Evolutionary conservation across 2,113 vertebrate species (phyloP).

Genomic region (Gambusia holbrooki): DNA sequence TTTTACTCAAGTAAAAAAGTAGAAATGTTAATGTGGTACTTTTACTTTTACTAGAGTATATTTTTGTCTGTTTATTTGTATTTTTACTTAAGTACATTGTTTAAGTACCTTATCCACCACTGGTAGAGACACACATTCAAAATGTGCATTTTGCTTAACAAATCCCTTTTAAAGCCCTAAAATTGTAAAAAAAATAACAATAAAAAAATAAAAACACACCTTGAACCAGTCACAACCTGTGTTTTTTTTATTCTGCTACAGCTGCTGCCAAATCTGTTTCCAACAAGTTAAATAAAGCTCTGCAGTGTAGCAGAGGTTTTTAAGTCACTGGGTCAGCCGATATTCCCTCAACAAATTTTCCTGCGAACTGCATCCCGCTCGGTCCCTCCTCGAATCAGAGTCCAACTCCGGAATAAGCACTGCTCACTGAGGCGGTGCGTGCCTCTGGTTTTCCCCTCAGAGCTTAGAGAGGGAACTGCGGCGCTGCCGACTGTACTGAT

Average conservation of each 20-base stretch:
- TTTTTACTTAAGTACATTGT: too few species aligned
- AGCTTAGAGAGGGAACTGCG: conserved; percentile 25
- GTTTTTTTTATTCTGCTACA: not conserved
- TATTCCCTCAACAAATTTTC: conserved; percentile 24
- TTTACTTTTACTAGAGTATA: too few species aligned
- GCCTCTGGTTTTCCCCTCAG: conserved; percentile 20
- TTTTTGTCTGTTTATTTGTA: too few species aligned
- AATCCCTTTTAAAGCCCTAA: not conserved
- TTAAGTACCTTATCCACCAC: too few species aligned
- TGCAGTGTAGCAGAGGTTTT: conserved; percentile 24
- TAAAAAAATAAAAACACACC: too few species aligned
- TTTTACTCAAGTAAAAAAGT: too few species aligned
- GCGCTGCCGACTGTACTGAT: conserved; percentile 29
- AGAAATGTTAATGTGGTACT: too few species aligned
- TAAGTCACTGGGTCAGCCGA: conserved; percentile 37
- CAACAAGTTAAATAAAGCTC: not conserved
- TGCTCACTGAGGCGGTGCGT: conserved; percentile 25
- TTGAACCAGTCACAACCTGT: not conserved
- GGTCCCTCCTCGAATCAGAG: conserved; percentile 22
- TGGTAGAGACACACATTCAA: too few species aligned
- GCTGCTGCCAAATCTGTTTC: not conserved
- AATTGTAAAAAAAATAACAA: not conserved
- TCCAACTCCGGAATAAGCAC: conserved; percentile 35
- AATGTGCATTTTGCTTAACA: too few species aligned
- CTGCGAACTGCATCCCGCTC: conserved; percentile 1